Percentiles rank a stretch among this genome's conserved stretches.
These are phyloP conservation scores for Cylindroiulus punctatus DNA, from an alignment of 2,888 invertebrate species.

Conservation along the genomic window DNA sequence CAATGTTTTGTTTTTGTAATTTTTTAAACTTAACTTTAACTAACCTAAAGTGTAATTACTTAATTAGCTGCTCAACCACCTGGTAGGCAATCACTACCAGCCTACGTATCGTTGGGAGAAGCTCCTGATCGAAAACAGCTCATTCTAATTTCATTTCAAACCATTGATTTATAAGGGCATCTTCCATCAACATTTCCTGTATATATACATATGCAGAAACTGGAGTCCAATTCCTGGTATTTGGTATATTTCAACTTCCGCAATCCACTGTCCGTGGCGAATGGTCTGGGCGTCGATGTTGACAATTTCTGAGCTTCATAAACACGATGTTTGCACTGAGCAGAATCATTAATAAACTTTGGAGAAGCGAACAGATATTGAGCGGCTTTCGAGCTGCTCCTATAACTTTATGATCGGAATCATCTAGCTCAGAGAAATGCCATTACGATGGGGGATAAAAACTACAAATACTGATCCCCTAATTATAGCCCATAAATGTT, in stretches of 20 bases:
- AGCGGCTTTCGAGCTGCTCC: not conserved
- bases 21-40: too few species aligned
- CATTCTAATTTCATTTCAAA: too few species aligned
- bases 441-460: not conserved
- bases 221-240: not conserved
- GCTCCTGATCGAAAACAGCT: too few species aligned
- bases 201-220: not conserved
- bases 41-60: too few species aligned
- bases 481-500: not conserved
- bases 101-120: too few species aligned
- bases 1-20: too few species aligned
- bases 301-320: not conserved
- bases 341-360: not conserved
- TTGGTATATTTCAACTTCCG: not conserved
- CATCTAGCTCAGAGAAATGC: not conserved
- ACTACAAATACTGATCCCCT: not conserved
- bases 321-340: not conserved
- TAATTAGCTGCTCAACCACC: too few species aligned
- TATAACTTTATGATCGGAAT: not conserved
- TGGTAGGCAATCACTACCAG: too few species aligned
- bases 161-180: too few species aligned
- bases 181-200: too few species aligned
- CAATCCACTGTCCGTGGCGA: not conserved
- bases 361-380: not conserved
- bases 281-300: not conserved